Evolutionary conservation across 2,113 vertebrate genomes (phyloP).

Genomic region (Oreochromis tanganicae): DNA sequence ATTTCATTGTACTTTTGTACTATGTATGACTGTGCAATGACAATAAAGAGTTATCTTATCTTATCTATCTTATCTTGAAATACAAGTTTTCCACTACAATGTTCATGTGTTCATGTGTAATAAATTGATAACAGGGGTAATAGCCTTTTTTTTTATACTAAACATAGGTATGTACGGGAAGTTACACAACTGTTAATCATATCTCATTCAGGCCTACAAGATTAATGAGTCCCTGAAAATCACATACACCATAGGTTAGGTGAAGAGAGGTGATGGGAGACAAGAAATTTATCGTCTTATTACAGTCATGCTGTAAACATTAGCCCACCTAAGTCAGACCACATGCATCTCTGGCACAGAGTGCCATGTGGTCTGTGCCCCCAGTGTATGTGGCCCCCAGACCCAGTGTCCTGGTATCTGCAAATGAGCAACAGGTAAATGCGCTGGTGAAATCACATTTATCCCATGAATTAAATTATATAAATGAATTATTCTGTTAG

Average conservation of each 20-base stretch:
- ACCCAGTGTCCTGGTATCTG: neutral
- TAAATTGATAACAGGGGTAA: neutral
- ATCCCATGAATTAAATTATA: neutral
- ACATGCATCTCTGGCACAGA: neutral
- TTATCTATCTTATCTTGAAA: neutral
- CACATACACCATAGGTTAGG: neutral
- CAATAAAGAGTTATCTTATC: too few species aligned
- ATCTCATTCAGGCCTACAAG: neutral
- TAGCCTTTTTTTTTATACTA: neutral
- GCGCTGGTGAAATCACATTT: neutral
- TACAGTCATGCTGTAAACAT: conserved; percentile 22
- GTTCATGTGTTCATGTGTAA: neutral
- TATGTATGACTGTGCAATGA: too few species aligned
- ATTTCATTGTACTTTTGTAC: too few species aligned
- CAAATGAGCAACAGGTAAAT: neutral
- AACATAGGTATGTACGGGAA: neutral
- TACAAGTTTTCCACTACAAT: neutral
- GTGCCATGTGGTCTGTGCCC: neutral
- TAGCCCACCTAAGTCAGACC: neutral
- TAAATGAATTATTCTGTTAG: neutral
- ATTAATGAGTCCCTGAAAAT: neutral
- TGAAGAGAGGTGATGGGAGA: neutral
- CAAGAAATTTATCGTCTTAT: conserved; percentile 9
- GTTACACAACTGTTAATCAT: neutral
- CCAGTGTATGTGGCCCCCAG: neutral